Evolutionary conservation across 2,113 vertebrate species (phyloP), one percentile per base, ranked within the genome.

Genomic region (Manacus vitellinus): DNA sequence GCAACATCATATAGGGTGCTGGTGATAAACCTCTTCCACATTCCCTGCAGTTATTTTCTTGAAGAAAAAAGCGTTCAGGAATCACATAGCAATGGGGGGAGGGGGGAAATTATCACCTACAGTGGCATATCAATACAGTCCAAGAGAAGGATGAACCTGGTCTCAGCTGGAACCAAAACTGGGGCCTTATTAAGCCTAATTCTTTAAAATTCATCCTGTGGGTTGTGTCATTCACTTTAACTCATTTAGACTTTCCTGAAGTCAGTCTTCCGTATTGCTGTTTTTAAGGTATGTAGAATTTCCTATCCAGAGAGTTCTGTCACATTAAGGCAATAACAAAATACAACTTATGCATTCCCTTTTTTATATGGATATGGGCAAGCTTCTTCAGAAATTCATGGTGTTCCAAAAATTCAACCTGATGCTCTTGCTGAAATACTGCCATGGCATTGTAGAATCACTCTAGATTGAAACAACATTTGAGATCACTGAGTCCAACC

Each of bases 301-400:
- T 93, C 22, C 66, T 51, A 21, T 59, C 20, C 16, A 61, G 20
- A 71, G 7, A 54, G 12, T 81, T 74, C 8, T 89, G 56, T n/a
- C 49, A 52, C 4, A 52, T 7, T 74, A 54, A 52, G 43, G 17
- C 4, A 24, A 17, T 24, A 74, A 15, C 81, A 76, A 87, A 80
- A 68, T 51, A 23, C 0, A 6, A 30, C 8, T 14, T 67, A 14
- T 17, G 10, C 1, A 1, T 55, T 4, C 8, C 17, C 9, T 22
- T 2, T 37, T 75, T 79, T 88, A 37, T 37, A 84, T 4, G 2
- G 1, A 22, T 56, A 24, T 14, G 3, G 27, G 8, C 31, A 94
- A 37, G 33, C 39, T 55, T 70, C 41, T 81, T 81, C 21, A 74
- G 41, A 83, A 88, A 22, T 54, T 54, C 19, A 33, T 13, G 4